phyloP scores from a whole-genome alignment of 30 jellyfish, hydroid and myxozoan genomes.

The Aurelia coerulea region DNA sequence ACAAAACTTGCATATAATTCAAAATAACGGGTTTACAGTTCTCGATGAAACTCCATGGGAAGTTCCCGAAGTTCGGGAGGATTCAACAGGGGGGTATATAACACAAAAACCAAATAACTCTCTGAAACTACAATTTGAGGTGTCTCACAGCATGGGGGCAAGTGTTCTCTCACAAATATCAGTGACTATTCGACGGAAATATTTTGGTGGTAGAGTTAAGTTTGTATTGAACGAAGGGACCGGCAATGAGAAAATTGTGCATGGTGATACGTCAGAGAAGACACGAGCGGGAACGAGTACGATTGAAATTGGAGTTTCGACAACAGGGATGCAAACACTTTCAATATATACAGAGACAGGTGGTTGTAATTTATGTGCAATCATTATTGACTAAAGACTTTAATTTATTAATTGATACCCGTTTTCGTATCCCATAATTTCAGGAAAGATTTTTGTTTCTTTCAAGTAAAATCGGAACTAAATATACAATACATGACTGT shows the following conservation, averaged over 20 bases:
- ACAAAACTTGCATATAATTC: constrained; percentile 22
- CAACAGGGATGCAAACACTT: constrained; percentile 71
- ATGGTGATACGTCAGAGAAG: constrained; percentile 69
- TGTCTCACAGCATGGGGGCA: background rate
- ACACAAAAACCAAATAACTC: constrained; percentile 19
- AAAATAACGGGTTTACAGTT: constrained; percentile 63
- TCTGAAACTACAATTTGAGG: constrained; percentile 47
- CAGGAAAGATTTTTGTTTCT: too few relatives aligned
- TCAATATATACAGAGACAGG: constrained; percentile 70
- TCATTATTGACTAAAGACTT: constrained; percentile 52
- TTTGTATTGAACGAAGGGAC: constrained; percentile 39
- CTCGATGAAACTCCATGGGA: constrained; percentile 60
- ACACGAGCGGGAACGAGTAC: constrained; percentile 56
- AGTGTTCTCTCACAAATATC: constrained; percentile 35
- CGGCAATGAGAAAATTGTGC: background rate
- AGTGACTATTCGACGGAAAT: constrained; percentile 67
- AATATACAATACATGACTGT: too few relatives aligned
- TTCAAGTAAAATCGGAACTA: too few relatives aligned
- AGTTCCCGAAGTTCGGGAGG: constrained; percentile 70
- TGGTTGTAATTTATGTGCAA: constrained; percentile 83
- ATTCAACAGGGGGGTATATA: constrained; percentile 83
- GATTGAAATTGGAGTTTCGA: constrained; percentile 52
- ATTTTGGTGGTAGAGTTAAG: constrained; percentile 70
- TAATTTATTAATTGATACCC: background rate
- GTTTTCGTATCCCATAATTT: too few relatives aligned